Evolutionary conservation across 2,888 invertebrate genomes (phyloP), one percentile per base, ranked within the genome.

Genomic region (Pinctada fucata): DNA sequence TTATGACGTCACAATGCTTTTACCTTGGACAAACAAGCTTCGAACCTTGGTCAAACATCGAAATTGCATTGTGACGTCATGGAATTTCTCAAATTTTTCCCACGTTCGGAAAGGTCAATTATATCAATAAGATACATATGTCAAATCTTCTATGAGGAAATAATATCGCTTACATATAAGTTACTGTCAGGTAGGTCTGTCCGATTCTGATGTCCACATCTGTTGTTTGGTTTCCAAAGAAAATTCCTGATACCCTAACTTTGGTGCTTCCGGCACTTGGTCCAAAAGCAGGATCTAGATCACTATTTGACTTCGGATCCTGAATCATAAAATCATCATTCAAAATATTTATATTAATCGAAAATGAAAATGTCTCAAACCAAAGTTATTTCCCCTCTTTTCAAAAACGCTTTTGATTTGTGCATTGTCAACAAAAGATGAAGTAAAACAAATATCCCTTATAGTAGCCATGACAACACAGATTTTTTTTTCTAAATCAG

Each of bases 181-280:
- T 64, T 49, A 73, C 73, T 31, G 2, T 48, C 6, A 3, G 13
- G 16, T 49, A 13, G 65, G 65, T 48, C 5, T 8, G n/a, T 70
- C 10, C 71, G 16, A 80, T 47, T 13, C 79, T 69, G 50, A 82
- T 69, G 4, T 68, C 45, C 2, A 67, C 48, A 10, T 10, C n/a
- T 13, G 76, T 51, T 13, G 31, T 71, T 2, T 67, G 52, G 67
- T 79, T 78, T 16, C 79, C 81, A 48, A 84, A 79, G 31, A 83
- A 76, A 45, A 78, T 74, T 10, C 99, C 99, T 79, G 96, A 96
- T 85, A 99, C 95, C 2, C 97, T 97, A 82, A 99, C 93, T 88
- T 96, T 95, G 0, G 99, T 99, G 2, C 99, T 99, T n/a, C 99
- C 99, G 81, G 97, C 96, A 87, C 96, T 95, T 0, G 99, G 99